Evolutionary conservation across 2,888 invertebrate genomes (phyloP).

Genomic region (Mechanitis mazaeus): DNA sequence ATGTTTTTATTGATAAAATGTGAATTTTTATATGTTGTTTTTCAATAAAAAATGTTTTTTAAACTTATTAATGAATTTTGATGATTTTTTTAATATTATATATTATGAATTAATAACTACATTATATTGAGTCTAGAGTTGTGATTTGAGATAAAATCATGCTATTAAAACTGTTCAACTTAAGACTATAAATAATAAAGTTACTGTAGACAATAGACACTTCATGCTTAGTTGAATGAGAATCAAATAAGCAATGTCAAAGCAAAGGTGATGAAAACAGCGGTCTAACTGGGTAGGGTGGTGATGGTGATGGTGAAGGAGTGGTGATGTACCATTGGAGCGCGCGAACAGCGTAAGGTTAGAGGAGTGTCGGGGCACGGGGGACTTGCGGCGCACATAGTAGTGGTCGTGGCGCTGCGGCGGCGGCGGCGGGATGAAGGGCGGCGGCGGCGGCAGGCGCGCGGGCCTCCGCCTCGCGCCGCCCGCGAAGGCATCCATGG

Average conservation of each 20-base stretch:
- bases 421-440: slow-evolving; percentile 69
- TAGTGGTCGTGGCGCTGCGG: slow-evolving; percentile 69
- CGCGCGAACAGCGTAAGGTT: slow-evolving; percentile 70
- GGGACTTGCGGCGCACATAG: slow-evolving; percentile 73
- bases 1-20: too few relatives aligned
- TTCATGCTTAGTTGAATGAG: too few relatives aligned
- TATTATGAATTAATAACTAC: too few relatives aligned
- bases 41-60: too few relatives aligned
- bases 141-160: too few relatives aligned
- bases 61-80: too few relatives aligned
- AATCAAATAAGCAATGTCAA: not conserved
- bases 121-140: too few relatives aligned
- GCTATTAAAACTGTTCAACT: too few relatives aligned
- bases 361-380: slow-evolving; percentile 61
- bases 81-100: too few relatives aligned
- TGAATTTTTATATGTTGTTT: too few relatives aligned
- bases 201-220: too few relatives aligned
- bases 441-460: slow-evolving; percentile 70
- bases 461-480: slow-evolving; percentile 70
- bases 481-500: slow-evolving; percentile 74
- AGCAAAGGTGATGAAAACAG: not conserved
- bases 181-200: too few relatives aligned
- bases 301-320: slow-evolving; percentile 36
- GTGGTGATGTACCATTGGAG: slow-evolving; percentile 57
- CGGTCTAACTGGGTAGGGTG: slow-evolving; percentile 36